Conservation (phyloP, 2,797 vertebrate genomes). For the Aldrovandia affinis region DNA sequence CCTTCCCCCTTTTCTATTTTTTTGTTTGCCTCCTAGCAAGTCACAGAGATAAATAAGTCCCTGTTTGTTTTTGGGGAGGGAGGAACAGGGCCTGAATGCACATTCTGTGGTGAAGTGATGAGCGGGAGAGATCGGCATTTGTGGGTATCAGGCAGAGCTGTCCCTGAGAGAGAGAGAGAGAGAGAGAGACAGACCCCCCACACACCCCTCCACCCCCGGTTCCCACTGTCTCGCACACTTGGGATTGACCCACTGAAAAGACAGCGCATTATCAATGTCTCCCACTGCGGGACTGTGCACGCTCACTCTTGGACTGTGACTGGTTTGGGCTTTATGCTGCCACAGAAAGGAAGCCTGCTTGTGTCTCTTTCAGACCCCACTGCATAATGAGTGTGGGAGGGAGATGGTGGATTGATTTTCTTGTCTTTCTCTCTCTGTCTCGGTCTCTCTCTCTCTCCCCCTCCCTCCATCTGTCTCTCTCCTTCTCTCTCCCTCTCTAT, state of each 20-base stretch:
- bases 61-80: conserved; percentile 1
- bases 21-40: conserved; percentile 57
- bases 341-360: neutral
- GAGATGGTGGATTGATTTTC: conserved; percentile 5
- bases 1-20: conserved; percentile 8
- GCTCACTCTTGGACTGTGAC: neutral
- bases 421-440: conserved; percentile 40
- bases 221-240: conserved; percentile 27
- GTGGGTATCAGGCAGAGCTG: conserved; percentile 38
- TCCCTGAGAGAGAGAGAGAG: conserved; percentile 35
- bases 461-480: too few species aligned
- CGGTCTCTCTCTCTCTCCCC: conserved; percentile 13
- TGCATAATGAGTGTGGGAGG: neutral
- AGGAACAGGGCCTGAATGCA: conserved; percentile 2
- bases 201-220: neutral
- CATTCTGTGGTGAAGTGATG: conserved; percentile 20
- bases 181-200: neutral
- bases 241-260: neutral
- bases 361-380: neutral
- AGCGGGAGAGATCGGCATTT: neutral
- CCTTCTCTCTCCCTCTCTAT: neutral
- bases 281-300: neutral
- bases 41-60: neutral
- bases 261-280: neutral
- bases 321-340: neutral